These are phyloP conservation scores for Silurus aristotelis DNA, from an alignment of 2,797 vertebrate genomes.

Conservation along the genomic window DNA sequence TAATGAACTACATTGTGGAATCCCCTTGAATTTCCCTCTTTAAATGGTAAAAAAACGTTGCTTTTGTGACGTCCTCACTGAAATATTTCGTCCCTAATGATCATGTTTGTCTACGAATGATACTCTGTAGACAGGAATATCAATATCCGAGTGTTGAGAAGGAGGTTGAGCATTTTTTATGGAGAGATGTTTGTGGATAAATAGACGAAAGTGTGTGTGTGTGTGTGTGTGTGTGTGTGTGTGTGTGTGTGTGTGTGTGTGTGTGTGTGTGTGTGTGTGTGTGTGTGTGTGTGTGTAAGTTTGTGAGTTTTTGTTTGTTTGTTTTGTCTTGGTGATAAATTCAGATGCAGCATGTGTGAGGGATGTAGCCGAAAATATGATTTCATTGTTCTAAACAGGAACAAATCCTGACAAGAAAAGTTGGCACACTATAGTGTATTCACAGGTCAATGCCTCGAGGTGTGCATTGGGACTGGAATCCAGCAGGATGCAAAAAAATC, in stretches of 20 bases:
- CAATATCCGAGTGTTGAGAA: not conserved
- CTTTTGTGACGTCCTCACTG: conserved; percentile 28
- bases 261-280: not conserved
- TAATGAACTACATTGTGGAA: not conserved
- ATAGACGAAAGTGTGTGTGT: too few species aligned
- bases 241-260: not conserved
- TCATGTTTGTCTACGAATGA: not conserved
- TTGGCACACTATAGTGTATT: not conserved
- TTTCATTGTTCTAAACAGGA: not conserved
- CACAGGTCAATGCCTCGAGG: conserved; percentile 2
- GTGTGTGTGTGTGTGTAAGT: too few species aligned
- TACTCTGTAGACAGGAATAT: not conserved
- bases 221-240: not conserved
- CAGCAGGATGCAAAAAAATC: not conserved
- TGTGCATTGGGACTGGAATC: not conserved
- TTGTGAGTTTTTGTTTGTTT: not conserved
- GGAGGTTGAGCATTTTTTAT: conserved; percentile 5
- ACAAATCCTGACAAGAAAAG: not conserved
- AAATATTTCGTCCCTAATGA: not conserved
- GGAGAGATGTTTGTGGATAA: not conserved
- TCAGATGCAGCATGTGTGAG: not conserved
- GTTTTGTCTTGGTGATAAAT: not conserved
- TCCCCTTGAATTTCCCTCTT: not conserved
- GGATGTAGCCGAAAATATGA: not conserved
- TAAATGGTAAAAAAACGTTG: not conserved